Conservation (phyloP, 2,797 vertebrate genomes). For the Centroberyx gerrardi region DNA sequence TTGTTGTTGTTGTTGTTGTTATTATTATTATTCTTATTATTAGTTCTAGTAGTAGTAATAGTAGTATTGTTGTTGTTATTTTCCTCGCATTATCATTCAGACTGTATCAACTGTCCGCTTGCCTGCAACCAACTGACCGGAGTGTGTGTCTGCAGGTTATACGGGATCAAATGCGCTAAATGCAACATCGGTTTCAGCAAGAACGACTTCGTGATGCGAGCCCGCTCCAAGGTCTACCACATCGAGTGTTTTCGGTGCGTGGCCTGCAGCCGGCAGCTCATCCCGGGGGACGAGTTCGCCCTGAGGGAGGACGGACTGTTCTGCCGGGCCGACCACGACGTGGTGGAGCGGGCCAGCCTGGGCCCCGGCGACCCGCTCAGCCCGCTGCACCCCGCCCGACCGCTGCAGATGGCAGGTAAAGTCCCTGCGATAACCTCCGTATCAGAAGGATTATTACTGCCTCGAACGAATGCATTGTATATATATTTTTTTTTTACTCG, state of each 20-base stretch:
- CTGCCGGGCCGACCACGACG: slow-evolving; percentile 96
- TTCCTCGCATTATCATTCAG: no score
- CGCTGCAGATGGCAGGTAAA: slow-evolving; percentile 98
- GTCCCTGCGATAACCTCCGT: slow-evolving; percentile 22
- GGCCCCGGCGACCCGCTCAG: slow-evolving; percentile 93
- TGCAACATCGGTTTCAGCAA: slow-evolving; percentile 99
- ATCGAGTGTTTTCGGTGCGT: slow-evolving; percentile 99
- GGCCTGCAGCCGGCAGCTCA: slow-evolving; percentile 97
- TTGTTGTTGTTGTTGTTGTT: background rate
- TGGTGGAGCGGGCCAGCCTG: slow-evolving; percentile 94
- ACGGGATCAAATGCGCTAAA: slow-evolving; percentile 98
- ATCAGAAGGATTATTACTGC: no score
- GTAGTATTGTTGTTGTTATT: background rate
- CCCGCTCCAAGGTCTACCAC: slow-evolving; percentile 97
- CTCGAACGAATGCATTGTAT: no score
- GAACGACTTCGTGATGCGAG: slow-evolving; percentile 98
- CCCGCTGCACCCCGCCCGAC: slow-evolving; percentile 92
- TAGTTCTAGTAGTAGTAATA: background rate
- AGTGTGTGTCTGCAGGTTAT: slow-evolving; percentile 86
- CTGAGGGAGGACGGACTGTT: slow-evolving; percentile 96
- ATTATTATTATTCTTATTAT: background rate
- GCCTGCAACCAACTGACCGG: no score
- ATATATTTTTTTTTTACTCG: background rate
- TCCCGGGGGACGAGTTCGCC: slow-evolving; percentile 97
- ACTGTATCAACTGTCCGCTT: no score